Evolutionary conservation across 2,797 vertebrate genomes (phyloP).

Genomic region (Botia almorhae): DNA sequence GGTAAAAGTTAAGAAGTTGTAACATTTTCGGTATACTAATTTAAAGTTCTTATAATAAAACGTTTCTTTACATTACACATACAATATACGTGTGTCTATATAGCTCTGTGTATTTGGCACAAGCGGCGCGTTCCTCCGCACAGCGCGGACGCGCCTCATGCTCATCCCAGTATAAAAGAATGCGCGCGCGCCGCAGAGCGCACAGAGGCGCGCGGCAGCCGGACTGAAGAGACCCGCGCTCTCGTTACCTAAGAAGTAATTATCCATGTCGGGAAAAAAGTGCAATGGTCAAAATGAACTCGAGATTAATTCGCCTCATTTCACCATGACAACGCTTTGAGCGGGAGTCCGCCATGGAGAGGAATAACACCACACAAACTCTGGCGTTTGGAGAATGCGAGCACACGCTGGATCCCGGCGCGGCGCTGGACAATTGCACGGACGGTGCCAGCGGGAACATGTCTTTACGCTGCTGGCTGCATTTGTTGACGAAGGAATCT

Average conservation of each 20-base stretch:
- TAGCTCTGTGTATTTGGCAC: neutral
- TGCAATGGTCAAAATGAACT: constrained; percentile 7
- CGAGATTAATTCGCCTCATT: neutral
- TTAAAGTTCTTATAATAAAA: too few species aligned
- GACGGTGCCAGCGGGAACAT: constrained; percentile 68
- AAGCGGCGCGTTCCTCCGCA: constrained; percentile 1
- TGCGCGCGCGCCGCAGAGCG: constrained; percentile 58
- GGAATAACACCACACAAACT: constrained; percentile 71
- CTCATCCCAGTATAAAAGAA: constrained; percentile 71
- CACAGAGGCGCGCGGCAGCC: constrained; percentile 54
- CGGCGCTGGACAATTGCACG: constrained; percentile 66
- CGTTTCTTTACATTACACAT: too few species aligned
- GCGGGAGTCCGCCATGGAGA: constrained; percentile 68
- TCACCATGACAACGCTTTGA: constrained; percentile 42
- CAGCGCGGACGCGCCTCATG: constrained; percentile 66
- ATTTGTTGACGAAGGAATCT: constrained; percentile 76
- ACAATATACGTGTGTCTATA: too few species aligned
- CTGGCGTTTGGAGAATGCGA: constrained; percentile 71
- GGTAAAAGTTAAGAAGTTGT: too few species aligned
- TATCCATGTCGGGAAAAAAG: neutral
- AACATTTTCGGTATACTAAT: too few species aligned
- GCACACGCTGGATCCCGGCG: constrained; percentile 67
- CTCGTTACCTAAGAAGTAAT: neutral
- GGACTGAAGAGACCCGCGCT: constrained; percentile 27
- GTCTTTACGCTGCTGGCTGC: constrained; percentile 80